Evolutionary conservation across 1,140 invertebrate genomes (phyloP).

Genomic region (Temnothorax longispinosus): DNA sequence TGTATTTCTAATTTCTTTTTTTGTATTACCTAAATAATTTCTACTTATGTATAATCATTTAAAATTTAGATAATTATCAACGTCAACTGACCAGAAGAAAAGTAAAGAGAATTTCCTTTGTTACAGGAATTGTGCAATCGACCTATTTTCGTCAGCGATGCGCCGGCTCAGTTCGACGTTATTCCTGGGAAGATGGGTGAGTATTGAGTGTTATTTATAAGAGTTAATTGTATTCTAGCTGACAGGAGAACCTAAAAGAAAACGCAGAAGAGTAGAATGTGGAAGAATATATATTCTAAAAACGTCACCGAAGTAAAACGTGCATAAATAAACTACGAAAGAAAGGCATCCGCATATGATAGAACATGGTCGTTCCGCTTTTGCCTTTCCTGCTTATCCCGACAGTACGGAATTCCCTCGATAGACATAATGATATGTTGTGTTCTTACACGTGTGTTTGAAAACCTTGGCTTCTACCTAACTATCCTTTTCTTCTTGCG

Average conservation of each 20-base stretch:
- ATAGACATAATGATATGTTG: constrained; percentile 77
- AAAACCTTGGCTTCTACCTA: constrained; percentile 44
- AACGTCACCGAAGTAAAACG: background rate
- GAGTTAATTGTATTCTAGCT: background rate
- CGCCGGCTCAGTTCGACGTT: constrained; percentile 92
- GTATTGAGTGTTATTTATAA: constrained; percentile 70
- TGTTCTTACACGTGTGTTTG: constrained; percentile 22
- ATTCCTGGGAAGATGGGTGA: constrained; percentile 95
- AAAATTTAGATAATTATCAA: background rate
- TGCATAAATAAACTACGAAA: constrained; percentile 44
- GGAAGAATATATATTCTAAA: background rate
- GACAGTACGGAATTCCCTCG: constrained; percentile 65
- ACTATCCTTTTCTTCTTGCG: constrained; percentile 35
- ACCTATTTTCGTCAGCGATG: constrained; percentile 93
- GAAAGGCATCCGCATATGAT: constrained; percentile 40
- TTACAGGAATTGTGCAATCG: constrained; percentile 91
- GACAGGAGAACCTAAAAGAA: background rate
- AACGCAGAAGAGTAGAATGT: background rate
- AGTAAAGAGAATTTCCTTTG: constrained; percentile 29
- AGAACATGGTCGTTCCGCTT: constrained; percentile 74
- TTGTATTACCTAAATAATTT: background rate
- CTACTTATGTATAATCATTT: background rate
- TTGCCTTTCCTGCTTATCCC: constrained; percentile 56
- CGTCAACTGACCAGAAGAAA: background rate
- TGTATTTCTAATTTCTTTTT: background rate